Evolutionary conservation across 2,888 invertebrate genomes (phyloP).

Genomic region (Monopis laevigella): DNA sequence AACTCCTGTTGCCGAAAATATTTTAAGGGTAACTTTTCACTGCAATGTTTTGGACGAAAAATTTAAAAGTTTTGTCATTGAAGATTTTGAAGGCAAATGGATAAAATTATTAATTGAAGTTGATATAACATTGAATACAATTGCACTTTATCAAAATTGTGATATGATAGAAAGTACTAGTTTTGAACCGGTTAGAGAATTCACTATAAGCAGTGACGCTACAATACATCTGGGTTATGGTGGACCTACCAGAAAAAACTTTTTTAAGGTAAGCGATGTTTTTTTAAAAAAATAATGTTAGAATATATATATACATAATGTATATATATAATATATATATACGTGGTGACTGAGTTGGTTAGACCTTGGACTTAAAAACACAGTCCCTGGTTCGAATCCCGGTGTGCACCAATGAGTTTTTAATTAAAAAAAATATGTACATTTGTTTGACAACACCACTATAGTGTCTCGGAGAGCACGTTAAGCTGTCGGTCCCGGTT

Average conservation of each 20-base stretch:
- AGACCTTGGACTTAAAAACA: no score
- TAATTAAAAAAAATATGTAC: no score
- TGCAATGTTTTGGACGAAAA: slow-evolving; percentile 8
- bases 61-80: background rate
- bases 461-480: no score
- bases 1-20: slow-evolving; percentile 14
- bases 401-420: no score
- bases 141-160: slow-evolving; percentile 22
- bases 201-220: background rate
- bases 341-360: no score
- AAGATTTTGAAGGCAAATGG: slow-evolving; percentile 18
- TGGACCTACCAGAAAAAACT: background rate
- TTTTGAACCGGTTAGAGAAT: background rate
- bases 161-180: slow-evolving; percentile 13
- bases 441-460: no score
- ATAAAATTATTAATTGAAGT: slow-evolving; percentile 25
- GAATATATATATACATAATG: no score
- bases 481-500: no score
- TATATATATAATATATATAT: no score
- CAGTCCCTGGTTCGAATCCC: no score
- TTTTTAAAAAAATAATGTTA: no score
- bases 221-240: slow-evolving; percentile 3
- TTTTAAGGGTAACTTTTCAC: slow-evolving; percentile 21
- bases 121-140: slow-evolving; percentile 18
- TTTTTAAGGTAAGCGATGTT: slow-evolving; percentile 4